Base-by-base conservation (phyloP, 2,113 vertebrate genomes). In the Osmerus eperlanus region DNA sequence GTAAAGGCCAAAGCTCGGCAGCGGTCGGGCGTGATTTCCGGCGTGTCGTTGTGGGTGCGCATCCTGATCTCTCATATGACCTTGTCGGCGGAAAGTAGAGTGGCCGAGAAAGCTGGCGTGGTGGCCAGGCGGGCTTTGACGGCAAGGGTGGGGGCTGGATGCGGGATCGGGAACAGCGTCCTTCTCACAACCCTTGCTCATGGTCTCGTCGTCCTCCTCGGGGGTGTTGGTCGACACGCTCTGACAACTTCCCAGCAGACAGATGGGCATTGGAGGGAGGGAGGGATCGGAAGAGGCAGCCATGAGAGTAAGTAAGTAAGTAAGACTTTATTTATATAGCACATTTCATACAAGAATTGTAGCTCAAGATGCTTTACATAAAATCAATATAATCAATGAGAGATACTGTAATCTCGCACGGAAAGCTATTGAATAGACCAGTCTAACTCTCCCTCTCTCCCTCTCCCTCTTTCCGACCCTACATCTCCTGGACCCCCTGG, bases 181-280 rank as follows among this genome's bases (percentile, higher is more conserved):
- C 28, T 68, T 32, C 12, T 78, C 61, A 53, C 29, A 63, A 28
- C 66, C 65, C 3, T 82, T 75, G 74, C 84, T 91, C 91, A 92
- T 88, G 66, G 87, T 91, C 69, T 93, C 91, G 80, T 92, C 91
- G 59, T 92, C 88, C 80, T 93, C 92, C 67, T 93, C 89, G 0
- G 91, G 91, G 0, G 84, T 84, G 81, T 91, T 92, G 53, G 63
- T 47, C 11, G 69, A 80, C 18, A 67, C 68, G 72, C 67, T 72
- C 4, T 36, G 69, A 78, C 32, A 67, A 21, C 78, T 77, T 70
- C 68, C 76, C 75, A 75, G 74, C 47, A 60, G 78, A 32, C 69
- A 74, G 72, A 71, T 41, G 66, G 28, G 52, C 56, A 54, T 0
- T 29, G 19, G n/a, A n/a, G 59, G 67, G n/a, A n/a, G 59, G 67